Evolutionary conservation across 2,797 vertebrate species (phyloP).

Genomic region (Graptemys geographica): DNA sequence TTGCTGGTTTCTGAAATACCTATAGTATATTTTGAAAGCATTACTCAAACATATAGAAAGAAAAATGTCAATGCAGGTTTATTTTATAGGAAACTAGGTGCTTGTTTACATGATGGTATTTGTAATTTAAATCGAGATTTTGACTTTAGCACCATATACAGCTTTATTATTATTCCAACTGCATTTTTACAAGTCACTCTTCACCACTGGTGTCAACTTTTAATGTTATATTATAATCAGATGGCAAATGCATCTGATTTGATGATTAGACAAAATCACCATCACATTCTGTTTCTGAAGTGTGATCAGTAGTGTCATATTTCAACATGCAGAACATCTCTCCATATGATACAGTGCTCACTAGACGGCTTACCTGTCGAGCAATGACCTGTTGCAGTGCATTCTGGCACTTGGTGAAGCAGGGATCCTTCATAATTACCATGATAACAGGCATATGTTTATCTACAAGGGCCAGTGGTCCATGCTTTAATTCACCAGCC

Average conservation of each 20-base stretch:
- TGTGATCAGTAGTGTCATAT: neutral
- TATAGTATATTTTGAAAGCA: neutral
- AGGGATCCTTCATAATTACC: slow-evolving; percentile 95
- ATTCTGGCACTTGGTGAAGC: slow-evolving; percentile 95
- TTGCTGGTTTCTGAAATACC: neutral
- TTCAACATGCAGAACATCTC: accelerated
- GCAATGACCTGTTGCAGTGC: slow-evolving; percentile 94
- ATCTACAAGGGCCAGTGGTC: slow-evolving; percentile 93
- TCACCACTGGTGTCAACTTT: neutral
- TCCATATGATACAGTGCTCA: accelerated
- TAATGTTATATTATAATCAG: neutral
- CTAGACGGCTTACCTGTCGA: slow-evolving; percentile 85
- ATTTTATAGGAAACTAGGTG: neutral
- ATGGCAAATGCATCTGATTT: neutral
- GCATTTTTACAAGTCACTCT: neutral
- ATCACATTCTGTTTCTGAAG: neutral
- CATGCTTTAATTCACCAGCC: slow-evolving; percentile 96
- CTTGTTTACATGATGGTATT: neutral
- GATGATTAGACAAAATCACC: neutral
- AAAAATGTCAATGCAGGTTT: neutral
- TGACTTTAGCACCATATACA: neutral
- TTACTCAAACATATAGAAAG: neutral
- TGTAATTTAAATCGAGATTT: neutral
- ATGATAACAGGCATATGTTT: slow-evolving; percentile 97
- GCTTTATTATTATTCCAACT: neutral